These are phyloP conservation scores for Bombyx mori DNA, from an alignment of 1,140 invertebrate genomes.

Conservation along the genomic window ASM3026992v2 NC_085123.1:9435501-9436000, in stretches of 20 bases:
- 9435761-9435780: constrained; percentile 40
- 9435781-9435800: constrained; percentile 56
- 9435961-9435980: constrained; percentile 72
- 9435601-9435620: constrained; percentile 61
- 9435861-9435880: constrained; percentile 83
- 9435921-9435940: constrained; percentile 72
- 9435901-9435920: constrained; percentile 74
- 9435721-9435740: constrained; percentile 52
- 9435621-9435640: constrained; percentile 62
- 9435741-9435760: constrained; percentile 57
- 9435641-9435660: constrained; percentile 53
- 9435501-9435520: too few relatives aligned
- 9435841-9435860: constrained; percentile 74
- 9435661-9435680: constrained; percentile 53
- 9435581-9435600: constrained; percentile 68
- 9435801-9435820: constrained; percentile 73
- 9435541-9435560: background rate
- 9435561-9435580: constrained; percentile 82
- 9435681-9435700: constrained; percentile 65
- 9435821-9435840: constrained; percentile 74
- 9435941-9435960: constrained; percentile 85
- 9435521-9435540: too few relatives aligned
- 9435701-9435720: constrained; percentile 56
- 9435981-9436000: constrained; percentile 71
- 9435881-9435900: constrained; percentile 79